A percentile compares a stretch with the other conserved stretches of the same genome.
These are phyloP conservation scores for Caenorhabditis brenneri DNA, from an alignment of 1,140 invertebrate genomes.

Conservation along the genomic window DNA sequence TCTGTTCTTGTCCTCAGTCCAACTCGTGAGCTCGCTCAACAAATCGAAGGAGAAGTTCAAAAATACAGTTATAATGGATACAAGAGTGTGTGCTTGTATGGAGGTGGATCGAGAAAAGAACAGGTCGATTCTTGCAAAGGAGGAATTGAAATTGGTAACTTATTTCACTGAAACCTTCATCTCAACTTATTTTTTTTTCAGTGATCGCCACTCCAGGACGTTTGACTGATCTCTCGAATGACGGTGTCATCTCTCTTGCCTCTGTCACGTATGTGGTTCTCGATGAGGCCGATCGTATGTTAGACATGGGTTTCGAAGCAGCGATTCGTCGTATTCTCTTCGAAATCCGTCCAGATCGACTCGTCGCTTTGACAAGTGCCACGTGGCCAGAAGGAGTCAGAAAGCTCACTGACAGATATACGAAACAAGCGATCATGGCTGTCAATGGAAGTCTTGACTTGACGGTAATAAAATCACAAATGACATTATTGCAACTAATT, in stretches of 20 bases:
- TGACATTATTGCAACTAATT: neutral
- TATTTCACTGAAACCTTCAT: conserved; percentile 60
- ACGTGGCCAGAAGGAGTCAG: conserved; percentile 74
- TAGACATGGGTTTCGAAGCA: conserved; percentile 86
- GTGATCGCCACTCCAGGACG: conserved; percentile 83
- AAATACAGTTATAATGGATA: conserved; percentile 81
- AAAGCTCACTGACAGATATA: conserved; percentile 84
- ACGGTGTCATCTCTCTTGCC: conserved; percentile 82
- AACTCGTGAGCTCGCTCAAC: conserved; percentile 90
- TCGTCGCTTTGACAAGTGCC: conserved; percentile 69
- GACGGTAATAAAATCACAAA: conserved; percentile 76
- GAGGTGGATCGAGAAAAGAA: conserved; percentile 88
- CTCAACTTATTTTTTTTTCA: conserved; percentile 20
- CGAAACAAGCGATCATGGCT: conserved; percentile 86
- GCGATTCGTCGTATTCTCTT: conserved; percentile 83
- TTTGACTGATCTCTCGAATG: conserved; percentile 90
- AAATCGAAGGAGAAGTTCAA: conserved; percentile 87
- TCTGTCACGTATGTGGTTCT: conserved; percentile 80
- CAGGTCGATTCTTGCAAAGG: conserved; percentile 83
- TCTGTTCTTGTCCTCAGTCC: conserved; percentile 84
- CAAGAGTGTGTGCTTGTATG: conserved; percentile 85
- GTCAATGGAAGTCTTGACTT: conserved; percentile 89
- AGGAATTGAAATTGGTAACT: conserved; percentile 90
- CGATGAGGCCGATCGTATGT: conserved; percentile 85
- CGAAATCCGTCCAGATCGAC: conserved; percentile 74